Evolutionary conservation across 2,888 invertebrate species (phyloP).

Genomic region (Augiades crinisus): DNA sequence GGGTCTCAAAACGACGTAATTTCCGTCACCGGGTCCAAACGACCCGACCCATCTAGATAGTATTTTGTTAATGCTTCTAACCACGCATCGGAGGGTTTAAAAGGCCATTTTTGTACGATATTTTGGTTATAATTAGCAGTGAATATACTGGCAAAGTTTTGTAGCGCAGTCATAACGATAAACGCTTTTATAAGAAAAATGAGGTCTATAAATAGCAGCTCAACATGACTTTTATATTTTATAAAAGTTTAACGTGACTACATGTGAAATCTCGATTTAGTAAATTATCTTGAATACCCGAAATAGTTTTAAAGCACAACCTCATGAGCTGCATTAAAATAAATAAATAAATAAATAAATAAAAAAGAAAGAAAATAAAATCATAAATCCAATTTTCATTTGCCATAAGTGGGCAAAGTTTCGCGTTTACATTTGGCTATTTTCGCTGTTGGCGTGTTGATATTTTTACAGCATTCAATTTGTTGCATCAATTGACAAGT

Average conservation of each 20-base stretch:
- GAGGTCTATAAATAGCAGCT: neutral
- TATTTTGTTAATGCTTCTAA: conserved; percentile 23
- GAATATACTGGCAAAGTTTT: conserved; percentile 1
- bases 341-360: too few species aligned
- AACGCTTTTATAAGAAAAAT: neutral
- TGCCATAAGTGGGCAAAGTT: too few species aligned
- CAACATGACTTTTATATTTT: neutral
- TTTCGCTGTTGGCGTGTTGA: neutral
- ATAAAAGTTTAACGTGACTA: neutral
- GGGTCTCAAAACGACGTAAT: conserved; percentile 14
- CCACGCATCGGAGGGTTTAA: conserved; percentile 20
- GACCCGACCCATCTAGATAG: conserved; percentile 21
- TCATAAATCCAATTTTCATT: too few species aligned
- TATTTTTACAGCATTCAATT: neutral
- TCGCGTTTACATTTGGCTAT: neutral
- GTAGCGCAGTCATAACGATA: neutral
- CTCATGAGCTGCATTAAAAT: too few species aligned
- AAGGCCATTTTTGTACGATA: conserved; percentile 17
- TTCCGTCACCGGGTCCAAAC: conserved; percentile 25
- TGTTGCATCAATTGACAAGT: neutral
- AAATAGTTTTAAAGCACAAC: too few species aligned
- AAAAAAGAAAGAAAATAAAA: too few species aligned
- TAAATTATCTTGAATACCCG: too few species aligned
- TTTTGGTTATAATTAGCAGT: conserved; percentile 22
- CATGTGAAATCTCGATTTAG: too few species aligned